These are phyloP conservation scores for Microctenopoma stevenorrisi DNA, from an alignment of 2,797 vertebrate genomes.

Conservation along the genomic window DNA sequence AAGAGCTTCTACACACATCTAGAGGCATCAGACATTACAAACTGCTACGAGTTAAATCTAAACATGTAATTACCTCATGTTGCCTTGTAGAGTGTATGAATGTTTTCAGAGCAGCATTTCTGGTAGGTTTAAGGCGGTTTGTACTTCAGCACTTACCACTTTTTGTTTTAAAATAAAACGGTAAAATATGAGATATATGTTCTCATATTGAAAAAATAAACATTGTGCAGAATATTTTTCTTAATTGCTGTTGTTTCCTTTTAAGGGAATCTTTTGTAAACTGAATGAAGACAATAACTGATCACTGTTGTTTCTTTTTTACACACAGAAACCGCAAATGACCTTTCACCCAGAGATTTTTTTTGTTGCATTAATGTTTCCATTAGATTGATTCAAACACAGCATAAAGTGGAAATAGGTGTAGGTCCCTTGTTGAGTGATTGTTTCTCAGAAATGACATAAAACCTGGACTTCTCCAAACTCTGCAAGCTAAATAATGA, in stretches of 20 bases:
- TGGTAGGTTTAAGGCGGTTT: background rate
- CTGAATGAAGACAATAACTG: background rate
- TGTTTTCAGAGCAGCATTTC: background rate
- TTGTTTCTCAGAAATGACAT: too few relatives aligned
- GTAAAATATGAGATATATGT: conserved; percentile 3
- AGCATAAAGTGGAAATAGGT: background rate
- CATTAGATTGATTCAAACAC: background rate
- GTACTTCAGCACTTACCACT: background rate
- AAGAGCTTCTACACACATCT: conserved; percentile 82
- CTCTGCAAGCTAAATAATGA: background rate
- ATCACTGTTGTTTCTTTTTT: background rate
- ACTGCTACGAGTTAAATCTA: background rate
- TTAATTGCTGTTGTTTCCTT: too few relatives aligned
- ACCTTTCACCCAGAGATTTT: too few relatives aligned
- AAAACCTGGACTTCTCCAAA: background rate
- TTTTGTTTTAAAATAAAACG: background rate
- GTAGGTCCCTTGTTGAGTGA: background rate
- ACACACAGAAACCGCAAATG: too few relatives aligned
- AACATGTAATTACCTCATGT: conserved; percentile 3
- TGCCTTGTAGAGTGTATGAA: background rate
- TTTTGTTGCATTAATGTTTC: background rate
- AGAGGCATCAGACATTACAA: conserved; percentile 11
- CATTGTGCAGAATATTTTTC: background rate
- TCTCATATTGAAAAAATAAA: background rate
- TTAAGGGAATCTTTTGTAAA: background rate